Conservation (phyloP, 2,797 vertebrate genomes). For the Hyperoplus immaculatus region DNA sequence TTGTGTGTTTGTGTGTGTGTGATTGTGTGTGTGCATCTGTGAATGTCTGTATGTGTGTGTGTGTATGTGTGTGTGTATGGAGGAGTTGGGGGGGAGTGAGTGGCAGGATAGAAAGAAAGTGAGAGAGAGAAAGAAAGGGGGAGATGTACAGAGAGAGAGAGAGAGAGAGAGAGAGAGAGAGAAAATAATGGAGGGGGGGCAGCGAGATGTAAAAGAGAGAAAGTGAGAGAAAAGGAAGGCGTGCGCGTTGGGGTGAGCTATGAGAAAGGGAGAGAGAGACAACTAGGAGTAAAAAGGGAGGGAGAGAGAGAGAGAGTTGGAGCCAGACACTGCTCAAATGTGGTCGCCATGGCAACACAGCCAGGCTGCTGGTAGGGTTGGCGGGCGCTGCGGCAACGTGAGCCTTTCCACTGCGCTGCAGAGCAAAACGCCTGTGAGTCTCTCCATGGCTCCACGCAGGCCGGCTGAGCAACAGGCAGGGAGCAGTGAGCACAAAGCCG, state of each 20-base stretch:
- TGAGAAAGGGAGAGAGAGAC: constrained; percentile 42
- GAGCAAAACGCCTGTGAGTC: constrained; percentile 81
- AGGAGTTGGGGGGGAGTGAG: not conserved
- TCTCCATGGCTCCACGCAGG: constrained; percentile 70
- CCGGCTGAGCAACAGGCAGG: constrained; percentile 82
- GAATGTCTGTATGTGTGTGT: constrained; percentile 19
- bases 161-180: constrained; percentile 56
- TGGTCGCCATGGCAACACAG: constrained; percentile 88
- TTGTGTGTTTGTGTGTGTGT: constrained; percentile 8
- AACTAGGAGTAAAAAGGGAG: constrained; percentile 48
- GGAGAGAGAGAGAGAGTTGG: constrained; percentile 51
- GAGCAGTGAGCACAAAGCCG: constrained; percentile 52
- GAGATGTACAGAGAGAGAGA: constrained; percentile 58
- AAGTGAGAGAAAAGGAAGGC: constrained; percentile 59
- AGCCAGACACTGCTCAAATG: constrained; percentile 86
- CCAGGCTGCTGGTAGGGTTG: constrained; percentile 85
- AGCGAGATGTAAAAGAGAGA: constrained; percentile 59
- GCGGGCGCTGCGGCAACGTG: constrained; percentile 85
- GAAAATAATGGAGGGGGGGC: constrained; percentile 48
- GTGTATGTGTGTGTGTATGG: not conserved
- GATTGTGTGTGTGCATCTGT: too few relatives aligned
- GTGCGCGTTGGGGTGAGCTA: constrained; percentile 17
- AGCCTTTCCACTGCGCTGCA: constrained; percentile 82
- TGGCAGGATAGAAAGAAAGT: constrained; percentile 58
- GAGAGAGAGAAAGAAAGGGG: constrained; percentile 55